Base-by-base conservation (phyloP, 2,113 vertebrate genomes). In the Shinisaurus crocodilurus region DNA sequence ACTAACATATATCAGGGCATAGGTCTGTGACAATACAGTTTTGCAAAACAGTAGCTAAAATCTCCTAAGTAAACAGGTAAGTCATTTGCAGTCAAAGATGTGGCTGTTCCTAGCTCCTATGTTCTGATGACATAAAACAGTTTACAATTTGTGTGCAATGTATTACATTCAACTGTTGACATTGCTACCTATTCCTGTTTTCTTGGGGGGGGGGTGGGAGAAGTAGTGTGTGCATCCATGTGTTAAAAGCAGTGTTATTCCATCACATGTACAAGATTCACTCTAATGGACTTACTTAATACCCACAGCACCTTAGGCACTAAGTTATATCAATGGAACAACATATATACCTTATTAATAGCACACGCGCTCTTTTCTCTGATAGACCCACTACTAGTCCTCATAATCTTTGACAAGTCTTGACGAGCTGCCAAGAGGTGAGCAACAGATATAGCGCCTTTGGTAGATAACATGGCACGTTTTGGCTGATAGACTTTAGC, bases 361-460 rank as follows among this genome's bases (percentile, higher is more conserved):
- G 99, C 98, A 96, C 99, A 99, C 0, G 98, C 98, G 15, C 98
- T 98, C 96, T 99, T 99, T 94, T 99, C 99, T 89, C 99, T 96
- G 82, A 98, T 98, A 89, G 96, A 98, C 7, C 99, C 98, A 0
- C 99, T 99, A 96, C 99, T 99, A 0, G 99, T 99, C 43, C 98
- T 98, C 91, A 99, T 96, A 89, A 99, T 99, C 95, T 99, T 99
- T 72, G 99, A 99, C 92, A 99, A 97, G 92, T 99, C 99, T 89
- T 99, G 98, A 82, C 99, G 98, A 92, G 98, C 98, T 6, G 99
- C 99, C 92, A 99, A 95, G 80, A 99, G 98, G 92, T 99, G 98
- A 34, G 99, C 98, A 85, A 98, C 89, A 70, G 98, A 98, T 89
- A 99, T 96, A 90, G 94, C 95, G 93, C 98, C 98, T 96, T 98